A percentile compares a stretch with the other conserved stretches of the same genome.
Evolutionary conservation across 1,140 invertebrate genomes (phyloP).

Genomic region (Pygmarrhopalites habei): DNA sequence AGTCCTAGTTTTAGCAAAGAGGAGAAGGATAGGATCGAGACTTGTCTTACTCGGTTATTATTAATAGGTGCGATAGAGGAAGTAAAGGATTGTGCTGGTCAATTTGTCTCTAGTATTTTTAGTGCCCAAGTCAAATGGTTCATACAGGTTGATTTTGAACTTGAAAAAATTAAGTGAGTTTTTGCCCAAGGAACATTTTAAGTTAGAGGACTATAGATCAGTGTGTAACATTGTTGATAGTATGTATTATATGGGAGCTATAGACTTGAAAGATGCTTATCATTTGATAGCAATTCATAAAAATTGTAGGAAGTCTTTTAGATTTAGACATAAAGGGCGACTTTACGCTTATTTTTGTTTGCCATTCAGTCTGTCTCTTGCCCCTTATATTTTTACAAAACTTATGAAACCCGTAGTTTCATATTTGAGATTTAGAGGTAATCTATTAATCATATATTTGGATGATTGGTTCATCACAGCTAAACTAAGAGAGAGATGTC

Average conservation of each 20-base stretch:
- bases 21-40: neutral
- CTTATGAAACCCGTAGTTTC: slow-evolving; percentile 12
- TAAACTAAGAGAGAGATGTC: neutral
- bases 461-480: slow-evolving; percentile 9
- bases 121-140: slow-evolving; percentile 8
- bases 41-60: neutral
- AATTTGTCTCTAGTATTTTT: slow-evolving; percentile 22
- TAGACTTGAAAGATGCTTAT: slow-evolving; percentile 25
- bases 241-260: slow-evolving; percentile 12
- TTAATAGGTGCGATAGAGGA: neutral
- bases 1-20: neutral
- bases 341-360: slow-evolving; percentile 21
- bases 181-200: slow-evolving; percentile 17
- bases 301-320: slow-evolving; percentile 17
- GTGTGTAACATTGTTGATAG: slow-evolving; percentile 1
- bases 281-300: slow-evolving; percentile 9
- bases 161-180: slow-evolving; percentile 24
- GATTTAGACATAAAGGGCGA: slow-evolving; percentile 10
- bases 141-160: slow-evolving; percentile 20
- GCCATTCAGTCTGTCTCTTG: slow-evolving; percentile 12
- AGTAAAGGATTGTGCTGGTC: neutral
- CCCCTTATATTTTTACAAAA: slow-evolving; percentile 18
- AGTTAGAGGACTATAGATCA: slow-evolving; percentile 4
- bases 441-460: slow-evolving; percentile 7
- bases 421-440: neutral